Conservation (phyloP, 2,113 vertebrate genomes). For the Heterocephalus glaber region DNA sequence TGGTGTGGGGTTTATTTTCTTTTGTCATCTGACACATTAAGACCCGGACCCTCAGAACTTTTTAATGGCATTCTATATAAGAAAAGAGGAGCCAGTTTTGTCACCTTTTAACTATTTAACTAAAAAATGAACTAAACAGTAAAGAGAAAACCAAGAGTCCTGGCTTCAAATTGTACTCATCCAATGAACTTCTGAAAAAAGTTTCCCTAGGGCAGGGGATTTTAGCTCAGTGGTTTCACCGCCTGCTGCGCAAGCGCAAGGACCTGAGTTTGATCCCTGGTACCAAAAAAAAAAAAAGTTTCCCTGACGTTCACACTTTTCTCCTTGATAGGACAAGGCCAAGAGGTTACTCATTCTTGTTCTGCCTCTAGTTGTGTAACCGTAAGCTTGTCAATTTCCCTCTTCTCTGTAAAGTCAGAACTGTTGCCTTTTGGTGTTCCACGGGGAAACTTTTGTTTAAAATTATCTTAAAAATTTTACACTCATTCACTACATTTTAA, state of each 20-base stretch:
- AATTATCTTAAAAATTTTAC: neutral
- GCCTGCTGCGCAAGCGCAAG: too few relatives aligned
- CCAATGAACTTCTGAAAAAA: neutral
- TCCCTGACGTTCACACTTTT: neutral
- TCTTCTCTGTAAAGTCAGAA: neutral
- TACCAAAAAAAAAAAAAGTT: neutral
- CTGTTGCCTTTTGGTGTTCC: neutral
- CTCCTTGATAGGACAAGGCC: neutral
- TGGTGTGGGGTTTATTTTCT: neutral
- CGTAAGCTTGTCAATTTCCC: neutral
- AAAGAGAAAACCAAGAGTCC: neutral
- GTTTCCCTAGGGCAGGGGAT: too few relatives aligned
- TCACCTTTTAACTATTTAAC: neutral
- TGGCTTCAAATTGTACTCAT: neutral
- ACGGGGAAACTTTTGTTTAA: neutral
- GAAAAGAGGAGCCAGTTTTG: neutral
- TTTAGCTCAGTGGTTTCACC: too few relatives aligned
- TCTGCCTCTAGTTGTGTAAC: neutral
- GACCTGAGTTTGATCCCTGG: too few relatives aligned
- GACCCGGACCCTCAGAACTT: neutral
- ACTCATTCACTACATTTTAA: conserved; percentile 21
- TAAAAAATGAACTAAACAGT: neutral
- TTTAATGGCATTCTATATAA: neutral
- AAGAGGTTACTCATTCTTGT: neutral
- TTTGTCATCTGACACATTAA: neutral